Evolutionary conservation across 2,888 invertebrate genomes (phyloP).

Genomic region (Spialia ferax): DNA sequence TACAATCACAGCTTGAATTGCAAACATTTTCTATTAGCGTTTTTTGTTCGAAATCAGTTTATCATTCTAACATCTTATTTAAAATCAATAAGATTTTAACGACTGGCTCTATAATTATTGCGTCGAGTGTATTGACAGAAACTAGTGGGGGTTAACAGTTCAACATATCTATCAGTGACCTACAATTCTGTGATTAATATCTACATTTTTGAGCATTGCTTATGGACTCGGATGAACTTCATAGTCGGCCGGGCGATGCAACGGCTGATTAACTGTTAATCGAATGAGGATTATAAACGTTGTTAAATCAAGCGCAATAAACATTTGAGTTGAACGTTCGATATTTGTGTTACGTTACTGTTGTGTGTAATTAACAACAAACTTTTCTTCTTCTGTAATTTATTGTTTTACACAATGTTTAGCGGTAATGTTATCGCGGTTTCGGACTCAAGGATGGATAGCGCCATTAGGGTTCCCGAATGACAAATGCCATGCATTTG

Average conservation of each 20-base stretch:
- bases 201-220: constrained; percentile 42
- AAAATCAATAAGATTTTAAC: constrained; percentile 37
- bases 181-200: constrained; percentile 44
- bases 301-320: constrained; percentile 42
- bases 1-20: not conserved
- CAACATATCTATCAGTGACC: constrained; percentile 39
- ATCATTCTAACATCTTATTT: constrained; percentile 32
- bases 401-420: constrained; percentile 28
- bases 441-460: constrained; percentile 17
- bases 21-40: not conserved
- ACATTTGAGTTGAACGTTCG: constrained; percentile 41
- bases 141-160: constrained; percentile 39
- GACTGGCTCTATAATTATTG: constrained; percentile 38
- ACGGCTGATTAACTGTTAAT: constrained; percentile 42
- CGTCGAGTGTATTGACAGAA: constrained; percentile 31
- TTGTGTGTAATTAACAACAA: constrained; percentile 30
- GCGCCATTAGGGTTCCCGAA: constrained; percentile 20
- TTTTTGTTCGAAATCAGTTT: constrained; percentile 21
- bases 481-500: constrained; percentile 28
- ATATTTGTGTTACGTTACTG: constrained; percentile 43
- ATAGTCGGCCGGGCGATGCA: constrained; percentile 25
- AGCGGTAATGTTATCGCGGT: constrained; percentile 24
- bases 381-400: constrained; percentile 13
- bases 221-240: constrained; percentile 5
- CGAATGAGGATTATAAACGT: constrained; percentile 39